A percentile compares a stretch with the other conserved stretches of the same genome.
phyloP scores from a whole-genome alignment of 1,140 invertebrate genomes.

The Rhizoglyphus robini region DNA sequence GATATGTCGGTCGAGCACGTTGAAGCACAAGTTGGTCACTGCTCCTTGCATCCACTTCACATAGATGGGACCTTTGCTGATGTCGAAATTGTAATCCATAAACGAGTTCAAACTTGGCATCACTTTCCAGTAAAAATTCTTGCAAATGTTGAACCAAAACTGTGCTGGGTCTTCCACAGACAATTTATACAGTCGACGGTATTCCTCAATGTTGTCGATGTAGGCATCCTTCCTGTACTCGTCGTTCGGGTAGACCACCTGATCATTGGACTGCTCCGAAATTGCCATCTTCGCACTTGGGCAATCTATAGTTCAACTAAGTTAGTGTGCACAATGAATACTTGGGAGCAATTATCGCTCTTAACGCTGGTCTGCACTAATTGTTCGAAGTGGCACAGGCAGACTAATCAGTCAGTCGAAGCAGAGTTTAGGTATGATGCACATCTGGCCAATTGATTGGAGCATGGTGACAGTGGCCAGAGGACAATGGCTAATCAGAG shows the following conservation, averaged over 20 bases:
- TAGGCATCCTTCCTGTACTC: conserved; percentile 38
- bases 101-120: conserved; percentile 50
- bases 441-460: no score
- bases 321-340: no score
- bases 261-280: background rate
- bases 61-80: conserved; percentile 67
- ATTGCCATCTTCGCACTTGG: conserved; percentile 19
- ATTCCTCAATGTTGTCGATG: conserved; percentile 57
- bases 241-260: conserved; percentile 19
- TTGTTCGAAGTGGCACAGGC: background rate
- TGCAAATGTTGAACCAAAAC: conserved; percentile 78
- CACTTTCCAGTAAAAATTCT: conserved; percentile 80
- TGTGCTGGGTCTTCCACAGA: conserved; percentile 69
- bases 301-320: no score
- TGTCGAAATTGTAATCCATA: conserved; percentile 81
- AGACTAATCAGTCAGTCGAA: no score
- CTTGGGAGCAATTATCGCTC: no score
- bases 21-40: conserved; percentile 88
- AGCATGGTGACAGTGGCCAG: background rate
- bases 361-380: background rate
- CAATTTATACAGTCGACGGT: conserved; percentile 63
- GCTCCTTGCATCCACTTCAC: conserved; percentile 90
- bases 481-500: no score
- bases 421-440: no score
- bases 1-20: conserved; percentile 78